Base-by-base conservation (phyloP, 2,888 invertebrate species). In the Emesis furor region DNA sequence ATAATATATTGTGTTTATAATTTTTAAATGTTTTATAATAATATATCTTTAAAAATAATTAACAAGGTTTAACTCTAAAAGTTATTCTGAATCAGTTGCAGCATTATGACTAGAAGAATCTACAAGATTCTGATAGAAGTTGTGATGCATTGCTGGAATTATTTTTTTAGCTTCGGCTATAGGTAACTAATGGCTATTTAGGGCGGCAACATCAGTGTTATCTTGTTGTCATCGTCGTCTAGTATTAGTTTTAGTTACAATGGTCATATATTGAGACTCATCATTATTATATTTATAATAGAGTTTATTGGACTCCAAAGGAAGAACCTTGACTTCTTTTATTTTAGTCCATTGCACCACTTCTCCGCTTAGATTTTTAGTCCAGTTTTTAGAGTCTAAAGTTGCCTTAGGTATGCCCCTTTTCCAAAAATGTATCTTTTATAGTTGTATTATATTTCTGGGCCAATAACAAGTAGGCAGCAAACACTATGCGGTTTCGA, bases 281-380 rank as follows among this genome's bases (percentile, higher is more conserved):
- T 55, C 55, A 17, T 17, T 17, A 55, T n/a, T 55, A 55, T 17
- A 17, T 55, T 55, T 55, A 4, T 55, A 55, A 55, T 55, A 17
- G n/a, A 55, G 55, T 55, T 55, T 55, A 55, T 55, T 55, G 14
- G 55, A 17, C n/a, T 55, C 55, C 55, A 55, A 55, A 55, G 55
- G 55, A 55, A 55, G 17, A 55, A 55, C 37, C 37, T 55, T 55
- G 17, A 55, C 55, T 55, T 55, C 55, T 55, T 55, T 55, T 55
- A 55, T 55, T 55, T 55, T 51, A n/a, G 51, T 51, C 51, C 51
- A 51, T 51, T 10, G 51, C 12, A 51, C 51, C 51, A 51, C 51
- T 51, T 51, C 51, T 51, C 51, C 51, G 12, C 14, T 51, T 14
- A 51, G 14, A 51, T 51, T 51, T 51, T 51, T 51, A 51, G 51